Evolutionary conservation across 2,888 invertebrate species (phyloP), one percentile per base, ranked within the genome.

Genomic region (Apotomis turbidana): DNA sequence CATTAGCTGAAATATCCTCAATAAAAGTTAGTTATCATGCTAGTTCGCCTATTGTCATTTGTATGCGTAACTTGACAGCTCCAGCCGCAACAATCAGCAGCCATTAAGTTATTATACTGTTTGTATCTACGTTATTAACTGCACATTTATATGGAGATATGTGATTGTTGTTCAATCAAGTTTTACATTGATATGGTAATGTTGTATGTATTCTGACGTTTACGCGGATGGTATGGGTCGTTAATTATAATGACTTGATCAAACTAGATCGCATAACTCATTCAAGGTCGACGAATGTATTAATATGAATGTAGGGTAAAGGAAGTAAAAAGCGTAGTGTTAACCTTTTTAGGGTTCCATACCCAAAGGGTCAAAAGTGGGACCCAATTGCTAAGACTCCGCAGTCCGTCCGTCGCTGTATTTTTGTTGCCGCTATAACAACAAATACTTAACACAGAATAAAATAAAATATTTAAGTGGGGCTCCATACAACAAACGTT

Each of bases 11-110:
- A 27, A 27, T 4, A 27, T 3, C 9, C 54, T 9, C 8, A 55
- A 55, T 10, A 41, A 41, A 41, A 57, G 27, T 27, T 36, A 36
- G 10, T 9, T 27, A 27, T 57, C 63, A 54, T 52, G 63, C 63
- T 63, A 63, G 52, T 41, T 63, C 38, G 0, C 13, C 51, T 15
- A 12, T 44, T 69, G 55, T 54, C 64, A 41, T 52, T 41, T 41
- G 6, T 70, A 54, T 66, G 70, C 70, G 64, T 59, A 70, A 64
- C 70, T 64, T 36, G 70, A 59, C 64, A 59, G 58, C 54, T 8
- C n/a, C n/a, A n/a, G n/a, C 54, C n/a, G 15, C 27, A 36, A 58
- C 10, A 13, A 70, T 51, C 63, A 59, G 44, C 70, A 54, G 57
- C 0, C 57, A 57, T 57, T 64, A 59, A 46, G 46, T 38, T 59